Evolutionary conservation across 2,888 invertebrate species (phyloP).

Genomic region (Platycnemis pennipes): DNA sequence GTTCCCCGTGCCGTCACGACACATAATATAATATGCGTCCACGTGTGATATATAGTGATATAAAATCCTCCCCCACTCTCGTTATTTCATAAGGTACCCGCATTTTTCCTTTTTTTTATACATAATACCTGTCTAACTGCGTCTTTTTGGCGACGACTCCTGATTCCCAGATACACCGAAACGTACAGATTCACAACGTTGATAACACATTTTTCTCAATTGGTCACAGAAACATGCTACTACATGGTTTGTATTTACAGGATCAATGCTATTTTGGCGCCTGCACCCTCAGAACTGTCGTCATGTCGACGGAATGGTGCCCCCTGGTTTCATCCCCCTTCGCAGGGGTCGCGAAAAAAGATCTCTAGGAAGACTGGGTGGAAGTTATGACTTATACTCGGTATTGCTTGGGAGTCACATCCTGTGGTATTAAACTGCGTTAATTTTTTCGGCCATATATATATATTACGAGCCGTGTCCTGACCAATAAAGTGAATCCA

Average conservation of each 20-base stretch:
- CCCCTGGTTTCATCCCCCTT: too few species aligned
- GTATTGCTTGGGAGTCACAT: too few species aligned
- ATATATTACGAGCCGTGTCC: too few species aligned
- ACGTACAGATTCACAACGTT: constrained; percentile 19
- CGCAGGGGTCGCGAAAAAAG: too few species aligned
- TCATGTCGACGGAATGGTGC: too few species aligned
- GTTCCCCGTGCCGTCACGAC: background rate
- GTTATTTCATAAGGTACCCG: background rate
- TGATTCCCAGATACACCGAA: constrained; percentile 5
- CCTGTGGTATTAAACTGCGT: too few species aligned
- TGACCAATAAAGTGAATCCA: too few species aligned
- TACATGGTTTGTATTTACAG: background rate
- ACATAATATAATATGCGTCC: background rate
- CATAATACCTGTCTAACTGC: background rate
- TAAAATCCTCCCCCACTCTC: background rate
- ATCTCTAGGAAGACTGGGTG: background rate
- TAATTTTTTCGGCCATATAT: too few species aligned
- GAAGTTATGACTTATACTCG: background rate
- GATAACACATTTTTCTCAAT: constrained; percentile 2
- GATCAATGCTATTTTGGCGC: background rate
- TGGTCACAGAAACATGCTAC: background rate
- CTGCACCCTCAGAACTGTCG: background rate
- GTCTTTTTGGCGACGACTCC: background rate
- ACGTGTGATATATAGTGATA: background rate
- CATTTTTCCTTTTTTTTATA: constrained; percentile 23